Percentiles rank a stretch among this genome's conserved stretches.
These are phyloP conservation scores for Trichacis sp. DNA, from an alignment of 2,888 invertebrate genomes.

Conservation along the genomic window DNA sequence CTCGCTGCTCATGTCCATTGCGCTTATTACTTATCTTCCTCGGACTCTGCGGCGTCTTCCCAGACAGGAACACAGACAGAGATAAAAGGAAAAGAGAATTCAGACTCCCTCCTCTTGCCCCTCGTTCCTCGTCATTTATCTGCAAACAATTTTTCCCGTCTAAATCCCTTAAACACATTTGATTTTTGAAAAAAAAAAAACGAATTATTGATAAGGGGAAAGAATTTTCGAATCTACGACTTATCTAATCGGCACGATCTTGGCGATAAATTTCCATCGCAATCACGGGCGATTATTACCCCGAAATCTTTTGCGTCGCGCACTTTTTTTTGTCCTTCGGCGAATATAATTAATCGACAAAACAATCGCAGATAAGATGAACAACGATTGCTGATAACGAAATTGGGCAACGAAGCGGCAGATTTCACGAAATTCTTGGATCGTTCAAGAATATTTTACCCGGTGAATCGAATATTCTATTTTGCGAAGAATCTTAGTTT, in stretches of 20 bases:
- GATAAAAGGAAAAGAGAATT: conserved; percentile 33
- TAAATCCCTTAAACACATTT: no score
- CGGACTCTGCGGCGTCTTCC: not conserved
- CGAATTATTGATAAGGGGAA: no score
- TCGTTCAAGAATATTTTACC: no score
- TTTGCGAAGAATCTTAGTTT: no score
- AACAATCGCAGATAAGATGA: conserved; percentile 49
- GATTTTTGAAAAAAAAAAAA: no score
- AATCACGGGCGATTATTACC: not conserved
- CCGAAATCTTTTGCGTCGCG: conserved; percentile 16
- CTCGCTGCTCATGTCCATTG: conserved; percentile 69
- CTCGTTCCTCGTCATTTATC: conserved; percentile 49
- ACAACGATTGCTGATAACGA: no score
- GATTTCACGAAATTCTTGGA: no score
- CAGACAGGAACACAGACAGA: conserved; percentile 7
- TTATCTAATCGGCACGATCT: not conserved
- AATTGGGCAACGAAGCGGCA: no score
- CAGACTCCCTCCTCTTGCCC: conserved; percentile 48
- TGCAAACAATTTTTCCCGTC: no score
- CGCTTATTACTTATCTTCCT: not conserved
- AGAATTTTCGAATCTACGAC: no score
- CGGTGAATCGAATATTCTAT: no score
- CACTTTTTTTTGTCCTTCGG: conserved; percentile 36
- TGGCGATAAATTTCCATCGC: not conserved
- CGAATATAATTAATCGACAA: conserved; percentile 28